Conservation (phyloP, 30 jellyfish, hydroid and myxozoan genomes). For the Hydractinia echinata region DNA sequence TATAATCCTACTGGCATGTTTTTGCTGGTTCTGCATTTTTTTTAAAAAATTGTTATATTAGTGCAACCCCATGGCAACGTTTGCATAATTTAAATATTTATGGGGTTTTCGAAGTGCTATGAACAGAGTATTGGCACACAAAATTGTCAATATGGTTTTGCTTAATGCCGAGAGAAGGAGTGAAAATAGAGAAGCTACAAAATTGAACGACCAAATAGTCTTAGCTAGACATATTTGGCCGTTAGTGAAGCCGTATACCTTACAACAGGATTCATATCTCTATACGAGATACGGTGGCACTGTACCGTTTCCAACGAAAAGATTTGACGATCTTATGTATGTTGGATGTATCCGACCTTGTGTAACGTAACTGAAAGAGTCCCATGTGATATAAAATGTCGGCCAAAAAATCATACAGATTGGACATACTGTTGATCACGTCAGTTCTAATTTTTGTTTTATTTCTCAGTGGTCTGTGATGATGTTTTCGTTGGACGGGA, state of each 20-base stretch:
- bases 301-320: conserved; percentile 15
- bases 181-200: neutral
- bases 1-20: too few relatives aligned
- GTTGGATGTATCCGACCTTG: conserved; percentile 29
- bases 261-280: conserved; percentile 3
- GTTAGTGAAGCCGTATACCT: neutral
- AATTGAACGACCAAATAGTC: conserved; percentile 5
- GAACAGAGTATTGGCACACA: neutral
- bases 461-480: too few relatives aligned
- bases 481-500: too few relatives aligned
- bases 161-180: neutral
- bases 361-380: neutral
- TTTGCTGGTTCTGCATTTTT: too few relatives aligned
- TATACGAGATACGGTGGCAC: neutral
- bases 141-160: neutral
- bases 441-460: too few relatives aligned
- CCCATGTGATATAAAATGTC: conserved; percentile 5
- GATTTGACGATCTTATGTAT: neutral
- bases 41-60: too few relatives aligned
- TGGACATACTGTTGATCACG: conserved; percentile 4
- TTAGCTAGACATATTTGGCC: neutral
- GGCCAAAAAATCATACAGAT: conserved; percentile 12
- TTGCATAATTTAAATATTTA: too few relatives aligned
- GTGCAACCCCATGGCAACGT: too few relatives aligned
- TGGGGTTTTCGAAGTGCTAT: too few relatives aligned